Evolutionary conservation across 2,888 invertebrate species (phyloP).

Genomic region (Eucriotettix oculatus): DNA sequence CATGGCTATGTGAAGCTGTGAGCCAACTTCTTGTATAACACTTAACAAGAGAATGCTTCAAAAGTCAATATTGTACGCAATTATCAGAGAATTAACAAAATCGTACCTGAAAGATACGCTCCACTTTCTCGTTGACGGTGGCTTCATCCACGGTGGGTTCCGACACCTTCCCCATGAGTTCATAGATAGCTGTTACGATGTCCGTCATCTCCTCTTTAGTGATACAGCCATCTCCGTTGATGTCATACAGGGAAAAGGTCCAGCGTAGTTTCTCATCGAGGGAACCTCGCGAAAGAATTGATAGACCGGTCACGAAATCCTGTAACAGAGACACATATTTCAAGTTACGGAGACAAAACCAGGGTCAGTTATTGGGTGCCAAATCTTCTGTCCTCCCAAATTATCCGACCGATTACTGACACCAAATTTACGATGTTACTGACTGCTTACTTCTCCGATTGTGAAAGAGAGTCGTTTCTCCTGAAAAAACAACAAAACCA

Average conservation of each 20-base stretch:
- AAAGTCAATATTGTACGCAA: background rate
- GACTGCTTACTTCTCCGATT: too few species aligned
- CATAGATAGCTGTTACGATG: conserved; percentile 85
- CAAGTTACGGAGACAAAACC: too few species aligned
- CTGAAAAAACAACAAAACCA: too few species aligned
- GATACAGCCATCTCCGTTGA: conserved; percentile 88
- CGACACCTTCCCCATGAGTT: conserved; percentile 76
- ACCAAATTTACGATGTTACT: too few species aligned
- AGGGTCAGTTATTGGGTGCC: too few species aligned
- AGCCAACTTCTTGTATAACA: too few species aligned
- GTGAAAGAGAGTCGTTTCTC: too few species aligned
- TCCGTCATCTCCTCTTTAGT: conserved; percentile 92
- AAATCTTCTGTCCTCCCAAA: too few species aligned
- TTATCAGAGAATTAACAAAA: background rate
- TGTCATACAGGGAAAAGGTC: conserved; percentile 92
- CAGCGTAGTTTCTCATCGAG: conserved; percentile 87
- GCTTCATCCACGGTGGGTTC: conserved; percentile 72
- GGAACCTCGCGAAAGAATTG: conserved; percentile 79
- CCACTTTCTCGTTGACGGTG: conserved; percentile 77
- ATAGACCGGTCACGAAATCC: conserved; percentile 91
- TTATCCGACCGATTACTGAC: too few species aligned
- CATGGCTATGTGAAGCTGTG: too few species aligned
- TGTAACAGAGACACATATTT: too few species aligned
- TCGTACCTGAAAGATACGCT: conserved; percentile 80
- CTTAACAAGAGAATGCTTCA: too few species aligned